Conservation (phyloP, 2,797 vertebrate species). For the Pangasius krempfi region DNA sequence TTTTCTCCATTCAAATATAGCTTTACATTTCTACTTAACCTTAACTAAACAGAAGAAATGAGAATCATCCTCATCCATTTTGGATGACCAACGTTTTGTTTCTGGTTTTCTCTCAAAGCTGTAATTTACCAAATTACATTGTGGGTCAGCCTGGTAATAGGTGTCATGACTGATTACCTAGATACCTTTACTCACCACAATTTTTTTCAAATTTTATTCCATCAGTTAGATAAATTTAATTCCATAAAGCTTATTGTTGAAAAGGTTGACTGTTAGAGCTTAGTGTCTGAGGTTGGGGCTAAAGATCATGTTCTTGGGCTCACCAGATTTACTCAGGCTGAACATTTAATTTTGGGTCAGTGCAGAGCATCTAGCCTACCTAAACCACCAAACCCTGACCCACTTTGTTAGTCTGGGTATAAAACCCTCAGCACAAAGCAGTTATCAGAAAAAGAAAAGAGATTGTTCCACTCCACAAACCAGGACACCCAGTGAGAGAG, state of each 20-base stretch:
- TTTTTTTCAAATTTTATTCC: not conserved
- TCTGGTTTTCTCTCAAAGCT: slow-evolving; percentile 13
- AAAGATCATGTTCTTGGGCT: slow-evolving; percentile 9
- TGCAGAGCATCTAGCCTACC: slow-evolving; percentile 20
- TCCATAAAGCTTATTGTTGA: not conserved
- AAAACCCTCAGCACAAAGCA: slow-evolving; percentile 27
- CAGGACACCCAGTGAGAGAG: slow-evolving; percentile 46
- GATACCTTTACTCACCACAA: not conserved
- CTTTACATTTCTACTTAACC: not conserved
- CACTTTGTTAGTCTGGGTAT: slow-evolving; percentile 45
- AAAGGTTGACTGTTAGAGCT: not conserved
- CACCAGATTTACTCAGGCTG: not conserved
- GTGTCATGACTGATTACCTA: slow-evolving; percentile 20
- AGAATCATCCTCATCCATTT: not conserved
- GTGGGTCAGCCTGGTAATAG: not conserved
- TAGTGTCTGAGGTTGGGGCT: not conserved
- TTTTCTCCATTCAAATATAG: not conserved
- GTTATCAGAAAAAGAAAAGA: slow-evolving; percentile 37
- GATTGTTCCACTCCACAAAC: slow-evolving; percentile 46
- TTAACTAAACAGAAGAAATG: not conserved
- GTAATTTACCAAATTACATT: slow-evolving; percentile 23
- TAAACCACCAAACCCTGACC: slow-evolving; percentile 45
- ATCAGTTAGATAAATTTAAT: not conserved
- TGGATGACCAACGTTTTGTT: slow-evolving; percentile 2
- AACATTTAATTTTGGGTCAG: slow-evolving; percentile 38